A percentile compares a stretch with the other conserved stretches of the same genome.
phyloP scores from a whole-genome alignment of 2,888 invertebrate genomes.

The Hydropsyche betteni region DNA sequence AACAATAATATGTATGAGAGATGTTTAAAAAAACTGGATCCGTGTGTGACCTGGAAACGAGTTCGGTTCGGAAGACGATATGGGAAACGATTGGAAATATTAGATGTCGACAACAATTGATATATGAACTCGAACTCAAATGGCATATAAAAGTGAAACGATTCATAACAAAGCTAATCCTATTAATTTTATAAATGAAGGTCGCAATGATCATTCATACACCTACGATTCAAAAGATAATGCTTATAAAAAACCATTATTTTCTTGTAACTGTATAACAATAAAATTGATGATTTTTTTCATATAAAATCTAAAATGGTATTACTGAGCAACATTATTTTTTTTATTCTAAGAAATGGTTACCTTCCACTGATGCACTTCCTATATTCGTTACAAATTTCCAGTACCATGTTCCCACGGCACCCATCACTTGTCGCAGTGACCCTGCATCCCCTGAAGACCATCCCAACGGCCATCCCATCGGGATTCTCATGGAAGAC shows the following conservation, averaged over 20 bases:
- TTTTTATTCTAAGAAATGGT: neutral
- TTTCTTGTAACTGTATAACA: too few relatives aligned
- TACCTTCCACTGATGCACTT: conserved; percentile 43
- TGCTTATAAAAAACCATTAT: too few relatives aligned
- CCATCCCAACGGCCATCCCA: conserved; percentile 19
- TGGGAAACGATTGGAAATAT: conserved; percentile 33
- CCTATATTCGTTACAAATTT: conserved; percentile 43
- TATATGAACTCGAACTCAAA: conserved; percentile 14
- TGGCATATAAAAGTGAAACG: neutral
- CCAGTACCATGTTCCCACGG: conserved; percentile 46
- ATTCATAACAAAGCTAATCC: too few relatives aligned
- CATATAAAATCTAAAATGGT: too few relatives aligned
- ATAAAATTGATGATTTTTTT: too few relatives aligned
- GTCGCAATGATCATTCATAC: too few relatives aligned
- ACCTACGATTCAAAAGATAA: too few relatives aligned
- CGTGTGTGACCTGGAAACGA: conserved; percentile 51
- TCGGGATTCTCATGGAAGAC: conserved; percentile 18
- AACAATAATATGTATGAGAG: conserved; percentile 45
- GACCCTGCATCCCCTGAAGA: conserved; percentile 37
- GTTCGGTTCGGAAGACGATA: conserved; percentile 41
- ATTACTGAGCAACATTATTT: too few relatives aligned
- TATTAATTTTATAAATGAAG: too few relatives aligned
- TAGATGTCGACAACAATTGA: conserved; percentile 1
- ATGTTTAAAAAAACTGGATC: conserved; percentile 49
- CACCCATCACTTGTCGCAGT: conserved; percentile 45